Evolutionary conservation across 2,797 vertebrate species (phyloP).

Genomic region (Cryptoprocta ferox): DNA sequence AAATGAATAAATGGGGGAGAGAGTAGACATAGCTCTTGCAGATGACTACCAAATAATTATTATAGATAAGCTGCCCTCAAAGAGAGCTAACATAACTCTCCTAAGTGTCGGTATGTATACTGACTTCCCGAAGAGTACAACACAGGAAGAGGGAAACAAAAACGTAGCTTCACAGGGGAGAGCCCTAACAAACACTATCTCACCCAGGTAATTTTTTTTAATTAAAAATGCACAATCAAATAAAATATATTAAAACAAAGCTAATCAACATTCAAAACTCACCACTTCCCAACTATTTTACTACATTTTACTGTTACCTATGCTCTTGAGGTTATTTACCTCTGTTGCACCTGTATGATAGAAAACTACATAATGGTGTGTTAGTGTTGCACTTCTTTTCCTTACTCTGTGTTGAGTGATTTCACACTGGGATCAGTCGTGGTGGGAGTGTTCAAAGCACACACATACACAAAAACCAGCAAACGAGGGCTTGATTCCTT

Average conservation of each 20-base stretch:
- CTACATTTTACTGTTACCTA: background rate
- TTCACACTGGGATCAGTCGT: background rate
- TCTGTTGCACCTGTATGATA: background rate
- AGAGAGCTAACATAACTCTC: background rate
- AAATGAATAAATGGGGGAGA: background rate
- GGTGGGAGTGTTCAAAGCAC: background rate
- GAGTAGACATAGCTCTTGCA: background rate
- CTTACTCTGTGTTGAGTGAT: background rate
- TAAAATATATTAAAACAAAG: background rate
- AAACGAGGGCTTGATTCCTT: background rate
- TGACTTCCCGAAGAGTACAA: background rate
- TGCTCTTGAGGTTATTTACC: background rate
- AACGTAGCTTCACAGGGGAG: background rate
- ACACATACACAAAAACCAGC: background rate
- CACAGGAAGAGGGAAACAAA: background rate
- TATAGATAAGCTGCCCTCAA: background rate
- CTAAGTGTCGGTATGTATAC: background rate
- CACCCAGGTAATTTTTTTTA: no score
- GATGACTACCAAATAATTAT: background rate
- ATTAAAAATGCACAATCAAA: background rate
- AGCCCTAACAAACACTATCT: background rate
- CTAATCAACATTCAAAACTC: background rate
- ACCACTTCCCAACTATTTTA: background rate
- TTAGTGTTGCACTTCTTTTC: background rate
- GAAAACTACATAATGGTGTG: background rate